These are phyloP conservation scores for Tinamus guttatus DNA, from an alignment of 2,113 vertebrate species.

Conservation along the genomic window DNA sequence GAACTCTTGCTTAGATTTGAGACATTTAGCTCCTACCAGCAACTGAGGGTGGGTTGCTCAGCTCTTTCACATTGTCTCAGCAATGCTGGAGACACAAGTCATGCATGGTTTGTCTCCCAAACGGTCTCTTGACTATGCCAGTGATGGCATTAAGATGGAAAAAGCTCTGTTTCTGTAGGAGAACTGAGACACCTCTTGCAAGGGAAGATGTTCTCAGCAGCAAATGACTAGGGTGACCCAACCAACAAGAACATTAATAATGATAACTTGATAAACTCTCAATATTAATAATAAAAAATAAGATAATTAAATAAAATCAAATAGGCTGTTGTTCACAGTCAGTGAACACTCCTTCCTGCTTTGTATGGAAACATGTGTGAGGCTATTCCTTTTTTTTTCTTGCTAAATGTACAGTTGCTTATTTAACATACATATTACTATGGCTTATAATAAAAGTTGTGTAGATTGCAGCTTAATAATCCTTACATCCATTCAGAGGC, in stretches of 20 bases:
- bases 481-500: constrained; percentile 74
- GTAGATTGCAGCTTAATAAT: constrained; percentile 77
- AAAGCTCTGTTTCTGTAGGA: not conserved
- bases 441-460: constrained; percentile 82
- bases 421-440: constrained; percentile 78
- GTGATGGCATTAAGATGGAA: constrained; percentile 8
- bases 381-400: constrained; percentile 30
- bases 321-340: constrained; percentile 9
- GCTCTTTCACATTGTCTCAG: not conserved
- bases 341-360: constrained; percentile 31
- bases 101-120: constrained; percentile 40
- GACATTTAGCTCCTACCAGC: constrained; percentile 19
- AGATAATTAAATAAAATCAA: not conserved
- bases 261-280: not conserved
- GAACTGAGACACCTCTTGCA: not conserved
- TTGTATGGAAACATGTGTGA: constrained; percentile 16
- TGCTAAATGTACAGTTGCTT: constrained; percentile 58
- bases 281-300: not conserved
- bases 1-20: constrained; percentile 58
- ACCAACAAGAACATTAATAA: not conserved
- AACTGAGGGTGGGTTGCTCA: constrained; percentile 2
- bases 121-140: constrained; percentile 36
- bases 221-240: not conserved
- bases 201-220: not conserved
- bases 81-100: constrained; percentile 11